Percentiles rank a stretch among this genome's conserved stretches.
Conservation (phyloP, 2,888 invertebrate genomes). For the Ligdia adustata region DNA sequence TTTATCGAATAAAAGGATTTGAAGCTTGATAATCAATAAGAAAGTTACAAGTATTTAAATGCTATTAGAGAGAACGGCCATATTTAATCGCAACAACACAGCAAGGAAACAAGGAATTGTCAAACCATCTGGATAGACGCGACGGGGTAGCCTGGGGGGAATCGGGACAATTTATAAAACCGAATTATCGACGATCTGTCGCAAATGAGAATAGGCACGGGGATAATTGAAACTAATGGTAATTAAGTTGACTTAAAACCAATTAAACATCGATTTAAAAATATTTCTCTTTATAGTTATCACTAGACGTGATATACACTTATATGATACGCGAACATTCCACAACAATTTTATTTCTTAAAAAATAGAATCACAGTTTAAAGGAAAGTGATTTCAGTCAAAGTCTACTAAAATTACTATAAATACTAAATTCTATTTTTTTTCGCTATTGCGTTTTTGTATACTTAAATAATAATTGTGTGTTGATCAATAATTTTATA, state of each 20-base stretch:
- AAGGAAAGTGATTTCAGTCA: too few species aligned
- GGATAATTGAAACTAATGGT: background rate
- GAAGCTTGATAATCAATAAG: slow-evolving; percentile 20
- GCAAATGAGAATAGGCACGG: slow-evolving; percentile 6
- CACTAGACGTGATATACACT: too few species aligned
- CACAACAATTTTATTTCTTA: too few species aligned
- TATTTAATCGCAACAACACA: slow-evolving; percentile 55
- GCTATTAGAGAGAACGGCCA: slow-evolving; percentile 50
- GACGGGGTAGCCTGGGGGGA: slow-evolving; percentile 47
- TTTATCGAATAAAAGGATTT: background rate
- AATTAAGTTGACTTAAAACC: too few species aligned
- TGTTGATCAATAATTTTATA: slow-evolving; percentile 13
- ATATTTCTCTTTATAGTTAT: too few species aligned
- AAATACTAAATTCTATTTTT: too few species aligned
- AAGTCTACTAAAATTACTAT: too few species aligned
- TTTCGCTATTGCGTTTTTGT: too few species aligned
- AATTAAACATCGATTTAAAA: too few species aligned
- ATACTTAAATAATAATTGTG: too few species aligned
- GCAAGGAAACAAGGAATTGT: slow-evolving; percentile 42
- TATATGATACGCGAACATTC: too few species aligned
- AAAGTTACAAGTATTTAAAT: slow-evolving; percentile 31
- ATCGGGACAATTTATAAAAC: slow-evolving; percentile 54
- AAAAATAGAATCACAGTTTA: too few species aligned
- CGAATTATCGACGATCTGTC: slow-evolving; percentile 48
- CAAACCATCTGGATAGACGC: slow-evolving; percentile 69